Conservation (phyloP, 2,113 vertebrate genomes). For the Porphyrio hochstetteri region DNA sequence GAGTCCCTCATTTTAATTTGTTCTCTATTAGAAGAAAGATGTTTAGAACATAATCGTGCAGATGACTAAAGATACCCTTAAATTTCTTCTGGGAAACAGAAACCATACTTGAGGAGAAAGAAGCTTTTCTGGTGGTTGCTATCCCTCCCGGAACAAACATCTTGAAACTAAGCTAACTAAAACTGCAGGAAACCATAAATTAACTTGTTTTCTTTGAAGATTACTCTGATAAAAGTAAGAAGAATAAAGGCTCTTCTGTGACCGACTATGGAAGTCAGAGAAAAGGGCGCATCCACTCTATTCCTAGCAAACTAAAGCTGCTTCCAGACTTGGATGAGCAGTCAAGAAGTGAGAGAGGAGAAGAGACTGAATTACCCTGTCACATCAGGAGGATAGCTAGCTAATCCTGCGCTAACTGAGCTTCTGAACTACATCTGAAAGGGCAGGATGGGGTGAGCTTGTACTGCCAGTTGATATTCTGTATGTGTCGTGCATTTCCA, state of each 20-base stretch:
- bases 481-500: not conserved
- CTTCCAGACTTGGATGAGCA: not conserved
- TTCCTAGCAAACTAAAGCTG: not conserved
- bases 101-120: not conserved
- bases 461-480: not conserved
- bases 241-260: not conserved
- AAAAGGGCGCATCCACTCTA: not conserved
- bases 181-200: not conserved
- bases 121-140: not conserved
- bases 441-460: not conserved
- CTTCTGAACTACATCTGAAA: conserved; percentile 18
- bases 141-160: not conserved
- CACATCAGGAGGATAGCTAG: not conserved
- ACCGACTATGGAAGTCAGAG: not conserved
- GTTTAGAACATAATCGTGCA: not conserved
- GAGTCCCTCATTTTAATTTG: not conserved
- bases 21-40: not conserved
- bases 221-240: not conserved
- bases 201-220: not conserved
- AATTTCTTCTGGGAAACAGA: not conserved
- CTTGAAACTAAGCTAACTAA: not conserved
- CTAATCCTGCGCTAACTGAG: conserved; percentile 19
- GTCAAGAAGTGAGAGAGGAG: not conserved
- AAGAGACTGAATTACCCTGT: conserved; percentile 1
- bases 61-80: not conserved